Evolutionary conservation across 2,113 vertebrate genomes (phyloP), one percentile per base, ranked within the genome.

Genomic region (Salvelinus fontinalis): DNA sequence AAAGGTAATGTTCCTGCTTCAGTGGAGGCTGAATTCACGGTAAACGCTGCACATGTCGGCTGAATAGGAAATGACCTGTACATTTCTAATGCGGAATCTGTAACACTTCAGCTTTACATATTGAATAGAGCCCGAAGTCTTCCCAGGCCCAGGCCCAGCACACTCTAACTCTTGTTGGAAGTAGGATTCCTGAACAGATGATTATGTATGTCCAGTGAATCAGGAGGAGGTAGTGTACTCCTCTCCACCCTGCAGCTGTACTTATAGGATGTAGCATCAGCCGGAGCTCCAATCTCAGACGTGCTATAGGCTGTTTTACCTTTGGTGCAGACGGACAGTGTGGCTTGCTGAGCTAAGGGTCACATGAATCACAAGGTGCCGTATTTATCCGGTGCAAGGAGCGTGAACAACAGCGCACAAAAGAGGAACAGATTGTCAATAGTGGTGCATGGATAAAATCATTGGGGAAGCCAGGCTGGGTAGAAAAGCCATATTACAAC

Each of bases 361-460:
- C 67, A 75, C 60, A 77, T 89, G 89, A 92, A 89, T 92, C 91
- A 90, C 82, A 81, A 89, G 89, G 84, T 76, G 83, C 81, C 78
- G 87, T 84, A 87, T 89, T 90, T 87, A 90, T 89, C 87, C 89
- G 82, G 87, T 90, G 88, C 89, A 92, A 89, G 88, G 82, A 89
- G 84, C 86, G 71, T 89, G 89, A 92, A 89, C 84, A 48, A 81
- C 73, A 85, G 87, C 76, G 26, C 79, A 82, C 86, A 87, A 91
- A 88, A 88, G 74, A 75, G 77, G 49, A 87, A 80, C 77, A 87
- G 73, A 88, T 82, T 86, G 82, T 88, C 39, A 39, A 2, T 39
- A 39, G 8, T 2, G 39, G 39, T 39, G 39, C 39, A 2, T 9
- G 39, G 39, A 39, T 39, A 39, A 39, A 39, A 39, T 39, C 39